Evolutionary conservation across 37 sponge, comb jelly and placozoan genomes (phyloP), one percentile per base, ranked within the genome.

Genomic region (Halichondria panicea): DNA sequence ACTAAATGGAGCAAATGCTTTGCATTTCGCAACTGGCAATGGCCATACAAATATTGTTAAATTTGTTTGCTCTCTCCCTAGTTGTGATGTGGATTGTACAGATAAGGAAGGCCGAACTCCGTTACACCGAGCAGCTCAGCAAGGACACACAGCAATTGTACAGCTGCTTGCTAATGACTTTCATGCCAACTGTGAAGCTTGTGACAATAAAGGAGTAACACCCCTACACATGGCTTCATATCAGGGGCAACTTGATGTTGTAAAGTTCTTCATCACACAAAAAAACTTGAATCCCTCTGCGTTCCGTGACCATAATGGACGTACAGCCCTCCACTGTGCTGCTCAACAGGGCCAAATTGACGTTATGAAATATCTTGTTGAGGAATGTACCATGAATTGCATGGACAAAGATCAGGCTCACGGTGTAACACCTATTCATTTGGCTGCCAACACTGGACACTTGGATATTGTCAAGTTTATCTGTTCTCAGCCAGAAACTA

Each of bases 21-120:
- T 82, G 3, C 83, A 82, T 46, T 31, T 66, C 8, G 83, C 83
- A 21, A 58, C 83, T 9, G 27, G 54, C 33, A 56, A 85, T 19
- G 89, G 92, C 27, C 35, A 74, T 57, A 36, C 64, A 4, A 76
- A 81, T 18, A 80, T 91, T n/a, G 91, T 80, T 3, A 39, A 55
- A 30, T 37, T 74, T 25, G 75, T 94, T 46, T 42, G 71, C 11
- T 58, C 22, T 6, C 21, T 22, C n/a, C 45, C 39, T 18, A 35
- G 44, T 25, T 35, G 68, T 30, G 52, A 76, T 33, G 33, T 45
- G 2, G 13, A n/a, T 19, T 36, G 27, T 4, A 39, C 57, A 25
- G 87, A 88, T 30, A 63, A 40, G 24, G 61, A 66, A 35, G 68
- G 44, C 43, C 27, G 28, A 2, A 41, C 44, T 43, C 44, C 68